These are phyloP conservation scores for Asteroscopus sphinx DNA, from an alignment of 2,888 invertebrate genomes.

Conservation along the genomic window DNA sequence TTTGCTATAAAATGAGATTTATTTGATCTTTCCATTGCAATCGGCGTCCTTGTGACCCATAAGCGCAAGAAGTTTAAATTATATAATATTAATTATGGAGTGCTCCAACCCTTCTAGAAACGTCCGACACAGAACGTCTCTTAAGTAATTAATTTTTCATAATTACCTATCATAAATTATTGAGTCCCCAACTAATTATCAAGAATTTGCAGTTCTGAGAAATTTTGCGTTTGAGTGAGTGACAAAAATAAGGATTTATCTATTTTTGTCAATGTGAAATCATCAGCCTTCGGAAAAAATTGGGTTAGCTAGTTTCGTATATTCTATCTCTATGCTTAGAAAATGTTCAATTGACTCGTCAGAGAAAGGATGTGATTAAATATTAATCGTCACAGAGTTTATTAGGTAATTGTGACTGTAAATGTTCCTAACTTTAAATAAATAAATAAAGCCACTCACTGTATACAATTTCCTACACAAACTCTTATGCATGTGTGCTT, in stretches of 20 bases:
- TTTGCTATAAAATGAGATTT: slow-evolving; percentile 36
- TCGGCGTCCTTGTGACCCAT: slow-evolving; percentile 16
- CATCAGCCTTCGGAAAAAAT: too few species aligned
- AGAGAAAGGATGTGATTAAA: too few species aligned
- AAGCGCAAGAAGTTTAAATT: slow-evolving; percentile 47
- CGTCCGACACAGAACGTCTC: slow-evolving; percentile 39
- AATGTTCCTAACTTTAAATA: background rate
- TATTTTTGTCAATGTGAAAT: too few species aligned
- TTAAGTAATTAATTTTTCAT: slow-evolving; percentile 50
- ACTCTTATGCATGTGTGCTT: slow-evolving; percentile 43
- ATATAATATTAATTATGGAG: slow-evolving; percentile 51
- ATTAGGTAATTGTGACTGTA: too few species aligned
- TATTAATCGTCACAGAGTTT: too few species aligned
- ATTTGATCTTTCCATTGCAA: slow-evolving; percentile 39
- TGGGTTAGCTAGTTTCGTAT: too few species aligned
- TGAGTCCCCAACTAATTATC: slow-evolving; percentile 23
- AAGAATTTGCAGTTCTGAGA: slow-evolving; percentile 7
- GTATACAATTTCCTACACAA: slow-evolving; percentile 37
- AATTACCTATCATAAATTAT: slow-evolving; percentile 44
- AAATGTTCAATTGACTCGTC: too few species aligned
- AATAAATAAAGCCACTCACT: slow-evolving; percentile 19
- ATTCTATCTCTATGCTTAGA: too few species aligned
- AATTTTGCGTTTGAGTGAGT: too few species aligned
- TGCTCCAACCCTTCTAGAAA: slow-evolving; percentile 46
- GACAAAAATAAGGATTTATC: too few species aligned